These are phyloP conservation scores for Spodoptera frugiperda DNA, from an alignment of 1,140 invertebrate genomes.

Conservation along the genomic window DNA sequence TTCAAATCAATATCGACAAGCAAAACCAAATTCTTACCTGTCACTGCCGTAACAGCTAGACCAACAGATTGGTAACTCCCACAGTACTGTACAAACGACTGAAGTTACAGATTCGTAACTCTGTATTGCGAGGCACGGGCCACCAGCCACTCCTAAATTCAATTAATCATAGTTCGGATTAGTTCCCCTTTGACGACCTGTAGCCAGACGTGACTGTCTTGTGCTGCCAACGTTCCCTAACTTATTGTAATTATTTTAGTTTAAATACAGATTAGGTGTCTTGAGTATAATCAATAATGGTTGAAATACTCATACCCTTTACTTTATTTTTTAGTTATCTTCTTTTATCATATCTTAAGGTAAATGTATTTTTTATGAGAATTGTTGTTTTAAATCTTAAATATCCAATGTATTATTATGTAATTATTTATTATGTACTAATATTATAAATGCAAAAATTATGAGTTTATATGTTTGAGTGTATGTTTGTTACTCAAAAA, in stretches of 20 bases:
- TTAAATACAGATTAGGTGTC: background rate
- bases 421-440: too few relatives aligned
- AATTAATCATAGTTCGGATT: constrained; percentile 85
- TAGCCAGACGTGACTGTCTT: constrained; percentile 77
- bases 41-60: constrained; percentile 62
- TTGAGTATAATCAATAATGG: too few relatives aligned
- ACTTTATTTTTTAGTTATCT: too few relatives aligned
- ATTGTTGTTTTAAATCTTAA: too few relatives aligned
- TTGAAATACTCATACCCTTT: too few relatives aligned
- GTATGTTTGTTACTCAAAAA: too few relatives aligned
- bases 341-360: too few relatives aligned
- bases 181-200: constrained; percentile 80
- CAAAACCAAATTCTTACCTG: constrained; percentile 57
- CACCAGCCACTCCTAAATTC: constrained; percentile 78
- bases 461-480: too few relatives aligned
- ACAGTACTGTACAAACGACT: constrained; percentile 64
- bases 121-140: constrained; percentile 68
- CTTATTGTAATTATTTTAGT: constrained; percentile 48
- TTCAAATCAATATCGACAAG: background rate
- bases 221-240: constrained; percentile 65
- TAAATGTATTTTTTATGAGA: too few relatives aligned
- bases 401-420: too few relatives aligned
- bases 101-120: constrained; percentile 77
- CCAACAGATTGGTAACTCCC: constrained; percentile 66
- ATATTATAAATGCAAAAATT: too few relatives aligned